A percentile compares a stretch with the other conserved stretches of the same genome.
These are phyloP conservation scores for Sparus aurata DNA, from an alignment of 2,797 vertebrate genomes.

Conservation along the genomic window DNA sequence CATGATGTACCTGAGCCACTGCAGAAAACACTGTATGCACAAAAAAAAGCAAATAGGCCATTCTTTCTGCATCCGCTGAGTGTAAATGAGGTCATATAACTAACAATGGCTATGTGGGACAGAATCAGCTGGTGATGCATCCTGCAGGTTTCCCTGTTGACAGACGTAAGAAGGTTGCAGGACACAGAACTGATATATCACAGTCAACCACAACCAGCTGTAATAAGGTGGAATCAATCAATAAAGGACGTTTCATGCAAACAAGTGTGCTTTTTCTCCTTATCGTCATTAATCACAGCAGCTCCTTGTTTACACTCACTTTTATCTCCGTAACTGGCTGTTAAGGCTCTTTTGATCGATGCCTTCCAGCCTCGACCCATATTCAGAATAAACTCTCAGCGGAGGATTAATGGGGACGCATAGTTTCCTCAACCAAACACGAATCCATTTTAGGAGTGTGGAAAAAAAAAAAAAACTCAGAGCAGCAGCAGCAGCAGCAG, in stretches of 20 bases:
- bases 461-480: neutral
- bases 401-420: slow-evolving; percentile 4
- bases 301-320: neutral
- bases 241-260: neutral
- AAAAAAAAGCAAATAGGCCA: neutral
- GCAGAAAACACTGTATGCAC: neutral
- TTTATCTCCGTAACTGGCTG: neutral
- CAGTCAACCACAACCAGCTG: neutral
- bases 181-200: neutral
- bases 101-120: slow-evolving; percentile 33
- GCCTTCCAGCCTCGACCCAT: slow-evolving; percentile 23
- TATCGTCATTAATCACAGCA: neutral
- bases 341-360: slow-evolving; percentile 6
- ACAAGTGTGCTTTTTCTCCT: neutral
- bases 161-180: no score
- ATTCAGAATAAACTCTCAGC: slow-evolving; percentile 26
- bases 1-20: neutral
- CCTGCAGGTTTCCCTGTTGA: neutral
- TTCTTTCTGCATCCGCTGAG: slow-evolving; percentile 5
- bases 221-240: neutral
- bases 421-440: neutral
- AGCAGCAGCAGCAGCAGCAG: no score
- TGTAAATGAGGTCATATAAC: slow-evolving; percentile 39
- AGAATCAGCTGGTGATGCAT: slow-evolving; percentile 5
- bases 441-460: neutral